Percentiles rank a stretch among this genome's conserved stretches.
phyloP scores from a whole-genome alignment of 2,797 vertebrate species.

The Streptopelia turtur region DNA sequence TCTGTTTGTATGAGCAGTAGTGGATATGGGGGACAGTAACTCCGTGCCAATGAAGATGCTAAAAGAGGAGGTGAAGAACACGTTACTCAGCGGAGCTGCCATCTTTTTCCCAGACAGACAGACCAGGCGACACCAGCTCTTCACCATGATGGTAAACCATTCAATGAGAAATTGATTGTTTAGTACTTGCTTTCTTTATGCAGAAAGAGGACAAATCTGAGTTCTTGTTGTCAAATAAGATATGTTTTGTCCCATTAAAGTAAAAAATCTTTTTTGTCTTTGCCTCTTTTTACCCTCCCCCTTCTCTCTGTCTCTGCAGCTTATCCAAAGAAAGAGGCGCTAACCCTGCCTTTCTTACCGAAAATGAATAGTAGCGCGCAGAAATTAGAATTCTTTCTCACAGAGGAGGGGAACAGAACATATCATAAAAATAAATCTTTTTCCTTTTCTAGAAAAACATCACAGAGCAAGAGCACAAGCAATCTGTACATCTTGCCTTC shows the following conservation, averaged over 20 bases:
- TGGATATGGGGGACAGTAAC: constrained; percentile 84
- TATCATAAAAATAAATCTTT: constrained; percentile 28
- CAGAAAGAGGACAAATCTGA: background rate
- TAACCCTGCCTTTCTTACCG: constrained; percentile 24
- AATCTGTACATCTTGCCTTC: constrained; percentile 92
- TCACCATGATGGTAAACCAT: constrained; percentile 92
- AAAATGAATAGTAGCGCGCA: background rate
- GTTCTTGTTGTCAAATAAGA: background rate
- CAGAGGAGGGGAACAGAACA: background rate
- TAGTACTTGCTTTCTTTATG: background rate
- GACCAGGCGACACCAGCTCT: constrained; percentile 89
- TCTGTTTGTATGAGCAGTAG: constrained; percentile 80
- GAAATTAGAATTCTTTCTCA: constrained; percentile 23
- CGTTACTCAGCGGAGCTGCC: constrained; percentile 91
- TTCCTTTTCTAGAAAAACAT: constrained; percentile 89
- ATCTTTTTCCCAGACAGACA: constrained; percentile 94
- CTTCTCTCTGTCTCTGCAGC: background rate
- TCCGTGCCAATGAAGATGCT: constrained; percentile 80
- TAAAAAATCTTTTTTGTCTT: background rate
- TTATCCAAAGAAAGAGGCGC: background rate
- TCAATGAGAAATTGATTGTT: background rate
- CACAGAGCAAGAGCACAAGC: constrained; percentile 90
- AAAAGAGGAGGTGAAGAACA: constrained; percentile 89
- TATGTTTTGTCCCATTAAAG: background rate
- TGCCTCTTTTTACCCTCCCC: background rate